phyloP scores from a whole-genome alignment of 2,888 invertebrate species.

The Synergus laeviventris region DNA sequence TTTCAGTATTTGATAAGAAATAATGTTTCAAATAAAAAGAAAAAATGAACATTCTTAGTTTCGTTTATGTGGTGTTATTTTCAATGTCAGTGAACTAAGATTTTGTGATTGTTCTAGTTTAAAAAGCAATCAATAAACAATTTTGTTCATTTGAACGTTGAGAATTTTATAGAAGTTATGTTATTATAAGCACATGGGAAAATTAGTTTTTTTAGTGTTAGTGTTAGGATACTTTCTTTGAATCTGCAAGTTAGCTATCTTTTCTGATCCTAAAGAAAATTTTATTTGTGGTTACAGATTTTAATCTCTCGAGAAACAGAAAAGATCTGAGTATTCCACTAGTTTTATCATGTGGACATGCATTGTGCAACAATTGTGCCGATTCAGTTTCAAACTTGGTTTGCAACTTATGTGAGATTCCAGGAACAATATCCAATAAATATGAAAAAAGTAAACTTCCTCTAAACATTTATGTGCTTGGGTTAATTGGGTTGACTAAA shows the following conservation, averaged over 20 bases:
- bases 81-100: no score
- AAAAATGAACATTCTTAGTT: no score
- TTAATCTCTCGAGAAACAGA: slow-evolving; percentile 45
- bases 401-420: slow-evolving; percentile 70
- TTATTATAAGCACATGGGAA: no score
- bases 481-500: slow-evolving; percentile 56
- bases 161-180: no score
- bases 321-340: slow-evolving; percentile 76
- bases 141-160: no score
- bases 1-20: neutral
- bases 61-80: no score
- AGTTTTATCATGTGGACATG: slow-evolving; percentile 82
- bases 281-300: slow-evolving; percentile 47
- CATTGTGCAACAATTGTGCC: slow-evolving; percentile 82
- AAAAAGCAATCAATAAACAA: no score
- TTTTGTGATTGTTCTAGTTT: no score
- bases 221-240: neutral
- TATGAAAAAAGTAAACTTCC: slow-evolving; percentile 63
- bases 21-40: no score
- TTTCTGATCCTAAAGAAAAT: neutral
- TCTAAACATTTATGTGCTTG: slow-evolving; percentile 72
- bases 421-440: neutral
- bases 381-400: slow-evolving; percentile 72
- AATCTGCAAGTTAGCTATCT: neutral
- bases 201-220: slow-evolving; percentile 5